Evolutionary conservation across 2,888 invertebrate species (phyloP), one percentile per base, ranked within the genome.

Genomic region (Ormyrus nitidulus): DNA sequence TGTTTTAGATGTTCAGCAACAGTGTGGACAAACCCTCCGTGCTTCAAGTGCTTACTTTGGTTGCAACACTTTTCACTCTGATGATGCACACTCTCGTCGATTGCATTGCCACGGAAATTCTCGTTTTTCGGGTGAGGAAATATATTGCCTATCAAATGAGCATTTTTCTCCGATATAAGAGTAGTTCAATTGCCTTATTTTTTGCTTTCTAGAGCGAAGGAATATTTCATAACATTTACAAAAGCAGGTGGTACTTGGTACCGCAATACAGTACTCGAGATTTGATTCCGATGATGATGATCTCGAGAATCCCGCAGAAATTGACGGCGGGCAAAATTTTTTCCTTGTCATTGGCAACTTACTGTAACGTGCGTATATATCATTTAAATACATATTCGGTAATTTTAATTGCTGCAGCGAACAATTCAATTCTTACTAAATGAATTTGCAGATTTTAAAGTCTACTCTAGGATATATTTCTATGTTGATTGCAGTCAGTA

Each of bases 281-380:
- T 56, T 19, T 79, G 0, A 54, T 79, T 2, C 64, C 48, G 6
- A 79, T 79, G 56, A 74, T 79, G 69, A 5, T 69, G 3, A 44
- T 44, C 5, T 73, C 79, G 0, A 73, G 56, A 34, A 69, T 6
- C 13, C 56, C 79, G 5, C 54, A 11, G 8, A 1, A 6, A 48
- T n/a, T 73, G 5, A 69, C 73, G 0, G 73, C 69, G 5, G 79
- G 74, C 9, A 69, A 79, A 49, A 56, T 74, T 1, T 49, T 79
- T 5, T 19, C 19, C 19, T 51, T 79, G 19, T 69, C 73, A 7
- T 51, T 79, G 49, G 5, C 69, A 8, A 64, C 64, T 49, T 79
- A 69, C 44, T 69, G 73, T 9, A 49, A 6, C 6, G 79, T 79
- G 44, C 2, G 78, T 53, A 13, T 19, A 10, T n/a, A n/a, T n/a